Conservation (phyloP, 1,140 invertebrate genomes). For the Papilio polyxenes region DNA sequence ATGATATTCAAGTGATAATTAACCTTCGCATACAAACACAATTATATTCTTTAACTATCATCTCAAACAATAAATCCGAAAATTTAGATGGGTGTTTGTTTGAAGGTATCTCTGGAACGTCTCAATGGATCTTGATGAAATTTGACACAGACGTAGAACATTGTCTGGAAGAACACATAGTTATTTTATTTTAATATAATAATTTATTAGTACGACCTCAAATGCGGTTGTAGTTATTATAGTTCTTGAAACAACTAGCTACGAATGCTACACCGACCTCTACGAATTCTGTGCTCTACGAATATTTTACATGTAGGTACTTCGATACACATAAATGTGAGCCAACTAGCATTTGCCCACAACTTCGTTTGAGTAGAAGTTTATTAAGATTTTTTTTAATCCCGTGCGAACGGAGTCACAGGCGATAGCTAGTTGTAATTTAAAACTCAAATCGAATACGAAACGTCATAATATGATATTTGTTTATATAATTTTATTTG, state of each 20-base stretch:
- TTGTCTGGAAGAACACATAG: too few relatives aligned
- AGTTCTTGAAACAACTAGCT: not conserved
- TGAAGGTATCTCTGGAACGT: too few relatives aligned
- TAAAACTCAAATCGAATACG: not conserved
- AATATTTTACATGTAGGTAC: not conserved
- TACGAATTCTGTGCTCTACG: not conserved
- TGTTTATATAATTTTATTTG: not conserved
- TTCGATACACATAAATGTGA: too few relatives aligned
- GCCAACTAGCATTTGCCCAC: too few relatives aligned
- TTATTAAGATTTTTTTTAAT: not conserved
- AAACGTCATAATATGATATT: not conserved
- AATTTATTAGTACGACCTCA: too few relatives aligned
- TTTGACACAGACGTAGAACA: too few relatives aligned
- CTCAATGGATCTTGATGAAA: too few relatives aligned
- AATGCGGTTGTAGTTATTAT: too few relatives aligned
- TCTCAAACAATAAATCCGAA: not conserved
- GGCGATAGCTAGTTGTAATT: not conserved
- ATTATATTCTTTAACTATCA: not conserved
- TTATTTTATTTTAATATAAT: too few relatives aligned
- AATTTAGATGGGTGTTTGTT: too few relatives aligned
- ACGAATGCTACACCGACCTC: not conserved
- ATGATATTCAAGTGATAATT: conserved; percentile 16
- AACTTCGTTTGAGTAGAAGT: too few relatives aligned
- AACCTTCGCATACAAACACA: not conserved
- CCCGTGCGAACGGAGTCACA: too few relatives aligned